These are phyloP conservation scores for Agonum fuliginosum DNA, from an alignment of 2,888 invertebrate species.

Conservation along the genomic window DNA sequence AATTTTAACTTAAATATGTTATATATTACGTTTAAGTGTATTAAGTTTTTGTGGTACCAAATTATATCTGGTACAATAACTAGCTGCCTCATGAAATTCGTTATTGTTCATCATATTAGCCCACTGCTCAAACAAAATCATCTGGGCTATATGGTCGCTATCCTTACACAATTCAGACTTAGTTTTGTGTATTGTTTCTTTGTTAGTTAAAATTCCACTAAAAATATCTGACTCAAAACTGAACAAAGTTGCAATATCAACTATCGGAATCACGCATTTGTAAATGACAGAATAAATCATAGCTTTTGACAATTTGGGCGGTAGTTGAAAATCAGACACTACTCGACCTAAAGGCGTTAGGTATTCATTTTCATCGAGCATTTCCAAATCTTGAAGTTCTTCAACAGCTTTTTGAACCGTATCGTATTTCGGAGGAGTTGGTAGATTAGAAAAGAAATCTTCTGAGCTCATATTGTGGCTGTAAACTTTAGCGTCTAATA, in stretches of 20 bases:
- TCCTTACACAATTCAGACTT: slow-evolving; percentile 74
- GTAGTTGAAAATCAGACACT: slow-evolving; percentile 75
- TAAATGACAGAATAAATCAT: slow-evolving; percentile 77
- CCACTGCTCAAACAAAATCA: slow-evolving; percentile 76
- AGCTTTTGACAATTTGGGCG: slow-evolving; percentile 78
- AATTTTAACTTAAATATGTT: background rate
- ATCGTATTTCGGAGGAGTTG: slow-evolving; percentile 77
- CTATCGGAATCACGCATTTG: slow-evolving; percentile 74
- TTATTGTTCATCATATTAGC: slow-evolving; percentile 68
- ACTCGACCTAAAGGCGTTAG: slow-evolving; percentile 79
- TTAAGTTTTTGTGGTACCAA: slow-evolving; percentile 74
- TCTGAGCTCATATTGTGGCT: slow-evolving; percentile 76
- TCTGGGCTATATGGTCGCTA: slow-evolving; percentile 80
- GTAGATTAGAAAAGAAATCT: slow-evolving; percentile 77
- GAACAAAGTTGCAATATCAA: slow-evolving; percentile 73
- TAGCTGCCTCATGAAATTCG: slow-evolving; percentile 66
- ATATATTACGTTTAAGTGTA: slow-evolving; percentile 74
- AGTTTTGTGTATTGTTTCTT: slow-evolving; percentile 73
- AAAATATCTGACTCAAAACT: slow-evolving; percentile 76
- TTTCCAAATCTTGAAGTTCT: slow-evolving; percentile 77
- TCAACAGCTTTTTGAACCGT: slow-evolving; percentile 76
- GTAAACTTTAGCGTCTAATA: slow-evolving; percentile 78
- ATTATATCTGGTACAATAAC: slow-evolving; percentile 72
- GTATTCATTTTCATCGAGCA: slow-evolving; percentile 76
- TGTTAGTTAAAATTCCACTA: slow-evolving; percentile 72